Percentiles rank a stretch among this genome's conserved stretches.
Conservation (phyloP, 2,113 vertebrate species). For the Pedionomus torquatus region DNA sequence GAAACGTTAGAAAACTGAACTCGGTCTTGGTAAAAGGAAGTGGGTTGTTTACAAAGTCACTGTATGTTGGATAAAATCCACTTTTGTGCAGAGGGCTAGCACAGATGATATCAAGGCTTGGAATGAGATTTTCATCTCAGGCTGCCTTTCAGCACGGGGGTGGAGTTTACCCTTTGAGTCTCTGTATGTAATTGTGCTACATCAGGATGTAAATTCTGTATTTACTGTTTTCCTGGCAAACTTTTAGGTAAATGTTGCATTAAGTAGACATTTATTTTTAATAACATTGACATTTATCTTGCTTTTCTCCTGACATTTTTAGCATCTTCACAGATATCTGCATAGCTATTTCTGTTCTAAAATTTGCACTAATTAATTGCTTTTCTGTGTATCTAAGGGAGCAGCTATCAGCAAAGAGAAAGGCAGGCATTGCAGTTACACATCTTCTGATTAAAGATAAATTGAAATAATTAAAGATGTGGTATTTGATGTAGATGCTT, state of each 20-base stretch:
- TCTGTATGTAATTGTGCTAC: background rate
- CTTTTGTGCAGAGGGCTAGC: constrained; percentile 28
- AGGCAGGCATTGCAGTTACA: background rate
- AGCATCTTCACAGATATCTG: background rate
- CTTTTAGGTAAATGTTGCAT: constrained; percentile 22
- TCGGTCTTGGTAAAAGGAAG: background rate
- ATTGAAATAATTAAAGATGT: constrained; percentile 46
- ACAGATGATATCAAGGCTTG: constrained; percentile 1
- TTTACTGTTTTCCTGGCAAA: constrained; percentile 45
- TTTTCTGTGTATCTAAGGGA: constrained; percentile 7
- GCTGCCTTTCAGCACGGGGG: background rate
- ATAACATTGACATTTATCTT: constrained; percentile 11
- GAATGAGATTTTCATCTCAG: constrained; percentile 17
- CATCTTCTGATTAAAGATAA: constrained; percentile 32
- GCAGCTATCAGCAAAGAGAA: constrained; percentile 31
- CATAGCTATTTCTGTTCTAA: constrained; percentile 19
- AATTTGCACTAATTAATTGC: constrained; percentile 38
- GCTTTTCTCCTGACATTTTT: constrained; percentile 31
- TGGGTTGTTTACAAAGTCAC: constrained; percentile 22
- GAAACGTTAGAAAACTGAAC: background rate
- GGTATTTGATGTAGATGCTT: background rate
- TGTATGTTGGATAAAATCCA: constrained; percentile 23
- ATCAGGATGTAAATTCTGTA: background rate
- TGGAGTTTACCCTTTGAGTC: background rate
- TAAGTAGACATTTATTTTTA: constrained; percentile 41